Evolutionary conservation across 2,797 vertebrate species (phyloP).

Genomic region (Staurois parvus): DNA sequence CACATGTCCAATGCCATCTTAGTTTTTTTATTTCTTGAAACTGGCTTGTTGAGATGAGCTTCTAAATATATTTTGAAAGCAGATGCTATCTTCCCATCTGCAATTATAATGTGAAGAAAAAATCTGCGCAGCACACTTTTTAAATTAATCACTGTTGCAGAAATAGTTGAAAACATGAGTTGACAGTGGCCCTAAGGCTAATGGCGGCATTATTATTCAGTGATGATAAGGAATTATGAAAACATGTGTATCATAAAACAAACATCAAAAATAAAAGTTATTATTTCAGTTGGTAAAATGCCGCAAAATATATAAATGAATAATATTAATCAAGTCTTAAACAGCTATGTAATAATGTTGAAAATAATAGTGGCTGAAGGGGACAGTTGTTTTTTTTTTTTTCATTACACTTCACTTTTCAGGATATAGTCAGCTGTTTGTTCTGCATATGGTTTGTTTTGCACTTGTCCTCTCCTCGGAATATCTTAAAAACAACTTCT

Average conservation of each 20-base stretch:
- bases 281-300: conserved; percentile 1
- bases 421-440: too few relatives aligned
- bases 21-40: neutral
- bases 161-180: conserved; percentile 39
- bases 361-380: too few relatives aligned
- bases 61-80: conserved; percentile 49
- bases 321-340: neutral
- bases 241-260: conserved; percentile 33
- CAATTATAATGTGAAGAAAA: conserved; percentile 49
- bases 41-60: conserved; percentile 6
- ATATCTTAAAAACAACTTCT: too few relatives aligned
- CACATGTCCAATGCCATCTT: conserved; percentile 11
- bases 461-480: too few relatives aligned
- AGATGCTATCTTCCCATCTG: conserved; percentile 49
- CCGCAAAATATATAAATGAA: neutral
- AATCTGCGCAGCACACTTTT: conserved; percentile 21
- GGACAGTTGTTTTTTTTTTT: too few relatives aligned
- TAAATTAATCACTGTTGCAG: conserved; percentile 48
- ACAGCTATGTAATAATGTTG: neutral
- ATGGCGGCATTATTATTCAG: conserved; percentile 18
- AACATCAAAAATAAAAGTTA: conserved; percentile 27
- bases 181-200: conserved; percentile 45
- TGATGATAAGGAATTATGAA: conserved; percentile 35
- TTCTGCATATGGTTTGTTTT: too few relatives aligned
- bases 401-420: too few relatives aligned